Evolutionary conservation across 1,140 invertebrate genomes (phyloP).

Genomic region (Tetranychus cinnabarinus): DNA sequence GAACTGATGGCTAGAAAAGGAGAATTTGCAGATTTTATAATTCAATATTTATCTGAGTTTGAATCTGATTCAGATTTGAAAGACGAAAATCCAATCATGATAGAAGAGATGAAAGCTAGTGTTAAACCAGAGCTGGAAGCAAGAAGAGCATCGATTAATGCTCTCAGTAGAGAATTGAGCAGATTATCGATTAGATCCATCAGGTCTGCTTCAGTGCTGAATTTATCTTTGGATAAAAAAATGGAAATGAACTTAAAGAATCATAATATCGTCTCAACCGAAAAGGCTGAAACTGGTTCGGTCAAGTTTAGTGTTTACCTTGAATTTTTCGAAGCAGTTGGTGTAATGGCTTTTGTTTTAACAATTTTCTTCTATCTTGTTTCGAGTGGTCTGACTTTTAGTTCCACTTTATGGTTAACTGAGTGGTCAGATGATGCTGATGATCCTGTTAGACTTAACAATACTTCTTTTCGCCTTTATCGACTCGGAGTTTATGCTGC

Average conservation of each 20-base stretch:
- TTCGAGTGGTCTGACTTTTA: constrained; percentile 16
- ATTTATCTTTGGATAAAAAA: too few relatives aligned
- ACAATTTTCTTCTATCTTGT: constrained; percentile 1
- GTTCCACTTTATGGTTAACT: constrained; percentile 20
- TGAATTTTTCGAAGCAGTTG: constrained; percentile 1
- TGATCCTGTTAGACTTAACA: constrained; percentile 7
- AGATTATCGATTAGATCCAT: too few relatives aligned
- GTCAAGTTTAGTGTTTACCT: constrained; percentile 4
- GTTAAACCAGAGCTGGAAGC: too few relatives aligned
- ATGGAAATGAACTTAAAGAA: too few relatives aligned
- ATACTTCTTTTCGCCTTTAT: constrained; percentile 37
- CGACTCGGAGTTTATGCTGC: constrained; percentile 73
- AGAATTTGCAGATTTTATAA: constrained; percentile 14
- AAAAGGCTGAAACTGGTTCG: constrained; percentile 20
- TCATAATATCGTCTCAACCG: constrained; percentile 42
- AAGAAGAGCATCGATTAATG: too few relatives aligned
- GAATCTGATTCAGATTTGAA: too few relatives aligned
- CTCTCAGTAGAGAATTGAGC: too few relatives aligned
- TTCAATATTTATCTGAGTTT: constrained; percentile 19
- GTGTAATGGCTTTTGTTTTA: background rate
- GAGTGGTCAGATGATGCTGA: constrained; percentile 17
- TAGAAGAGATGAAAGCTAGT: too few relatives aligned
- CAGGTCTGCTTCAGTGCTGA: too few relatives aligned
- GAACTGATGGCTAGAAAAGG: constrained; percentile 18
- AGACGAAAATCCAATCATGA: too few relatives aligned